Conservation (phyloP, 2,797 vertebrate genomes). For the Platalea minor region DNA sequence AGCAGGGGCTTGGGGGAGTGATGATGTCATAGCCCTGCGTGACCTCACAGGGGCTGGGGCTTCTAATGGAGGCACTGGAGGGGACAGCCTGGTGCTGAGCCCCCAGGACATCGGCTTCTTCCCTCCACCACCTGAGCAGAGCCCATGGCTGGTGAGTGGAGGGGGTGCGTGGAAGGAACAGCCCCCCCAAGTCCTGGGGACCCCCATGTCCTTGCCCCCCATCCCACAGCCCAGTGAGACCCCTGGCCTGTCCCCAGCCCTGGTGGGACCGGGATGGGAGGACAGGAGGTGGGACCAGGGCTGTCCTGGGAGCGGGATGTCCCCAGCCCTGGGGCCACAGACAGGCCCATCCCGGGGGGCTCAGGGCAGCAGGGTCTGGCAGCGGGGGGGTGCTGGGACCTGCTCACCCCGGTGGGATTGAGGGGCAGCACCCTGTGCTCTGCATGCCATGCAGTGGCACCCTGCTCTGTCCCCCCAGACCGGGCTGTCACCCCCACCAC, state of each 20-base stretch:
- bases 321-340: too few relatives aligned
- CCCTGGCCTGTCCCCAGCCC: not conserved
- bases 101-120: not conserved
- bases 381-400: not conserved
- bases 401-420: not conserved
- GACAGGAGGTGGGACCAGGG: not conserved
- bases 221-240: too few relatives aligned
- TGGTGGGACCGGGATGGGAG: not conserved
- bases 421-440: not conserved
- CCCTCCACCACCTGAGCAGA: not conserved
- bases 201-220: too few relatives aligned
- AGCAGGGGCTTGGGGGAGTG: too few relatives aligned
- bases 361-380: not conserved
- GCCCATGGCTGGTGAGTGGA: not conserved
- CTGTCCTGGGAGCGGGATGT: not conserved
- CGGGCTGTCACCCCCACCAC: too few relatives aligned
- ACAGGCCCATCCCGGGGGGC: not conserved
- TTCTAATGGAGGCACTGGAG: accelerated
- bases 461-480: not conserved
- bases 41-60: not conserved
- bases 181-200: too few relatives aligned
- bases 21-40: not conserved
- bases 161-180: too few relatives aligned
- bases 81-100: not conserved
- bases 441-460: too few relatives aligned